A percentile compares a stretch with the other conserved stretches of the same genome.
These are phyloP conservation scores for Avahi laniger DNA, from an alignment of 2,797 vertebrate genomes.

Conservation along the genomic window DNA sequence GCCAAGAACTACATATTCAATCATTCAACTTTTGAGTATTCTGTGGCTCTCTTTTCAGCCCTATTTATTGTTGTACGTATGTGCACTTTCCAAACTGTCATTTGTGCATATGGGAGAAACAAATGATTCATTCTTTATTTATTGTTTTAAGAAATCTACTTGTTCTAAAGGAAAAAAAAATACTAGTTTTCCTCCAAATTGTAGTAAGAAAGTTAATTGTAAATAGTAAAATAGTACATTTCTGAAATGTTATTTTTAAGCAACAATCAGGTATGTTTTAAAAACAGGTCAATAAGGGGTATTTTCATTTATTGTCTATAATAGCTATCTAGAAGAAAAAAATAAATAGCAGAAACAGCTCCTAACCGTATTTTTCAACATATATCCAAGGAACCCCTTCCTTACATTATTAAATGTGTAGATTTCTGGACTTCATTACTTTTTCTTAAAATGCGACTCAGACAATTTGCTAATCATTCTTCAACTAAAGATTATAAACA, in stretches of 20 bases:
- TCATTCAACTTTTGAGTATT: not conserved
- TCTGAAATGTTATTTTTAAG: not conserved
- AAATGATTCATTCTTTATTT: not conserved
- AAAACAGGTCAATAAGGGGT: not conserved
- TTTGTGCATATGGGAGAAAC: slow-evolving; percentile 16
- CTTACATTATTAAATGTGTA: not conserved
- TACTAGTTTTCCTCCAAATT: not conserved
- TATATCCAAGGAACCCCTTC: not conserved
- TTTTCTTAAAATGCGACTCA: not conserved
- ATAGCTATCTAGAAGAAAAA: not conserved
- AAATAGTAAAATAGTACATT: not conserved
- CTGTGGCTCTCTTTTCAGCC: not conserved
- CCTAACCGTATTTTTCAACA: not conserved
- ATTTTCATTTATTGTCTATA: not conserved
- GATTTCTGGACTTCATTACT: not conserved
- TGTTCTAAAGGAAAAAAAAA: not conserved
- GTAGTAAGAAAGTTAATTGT: not conserved
- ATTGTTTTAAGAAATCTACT: not conserved
- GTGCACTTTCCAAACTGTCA: not conserved
- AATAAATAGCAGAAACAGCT: not conserved
- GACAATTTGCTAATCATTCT: not conserved
- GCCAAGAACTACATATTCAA: not conserved
- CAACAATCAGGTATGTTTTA: not conserved
- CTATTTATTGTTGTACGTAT: not conserved
- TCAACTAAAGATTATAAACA: not conserved